A percentile compares a stretch with the other conserved stretches of the same genome.
phyloP scores from a whole-genome alignment of 1,140 invertebrate species.

The Bathynomus jamesi region DNA sequence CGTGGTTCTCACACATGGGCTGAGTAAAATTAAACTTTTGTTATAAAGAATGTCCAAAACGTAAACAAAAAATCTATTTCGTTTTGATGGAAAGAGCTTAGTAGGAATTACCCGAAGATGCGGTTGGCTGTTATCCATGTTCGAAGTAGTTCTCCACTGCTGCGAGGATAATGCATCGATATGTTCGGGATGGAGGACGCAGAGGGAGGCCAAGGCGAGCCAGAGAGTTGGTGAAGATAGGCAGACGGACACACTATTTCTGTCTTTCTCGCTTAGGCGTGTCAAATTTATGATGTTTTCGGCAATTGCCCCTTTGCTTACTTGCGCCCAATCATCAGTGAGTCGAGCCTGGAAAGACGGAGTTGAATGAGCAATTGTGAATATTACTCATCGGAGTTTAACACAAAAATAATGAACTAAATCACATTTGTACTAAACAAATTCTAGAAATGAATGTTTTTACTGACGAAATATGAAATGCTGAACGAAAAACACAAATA shows the following conservation, averaged over 20 bases:
- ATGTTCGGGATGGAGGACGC: constrained; percentile 83
- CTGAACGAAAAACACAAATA: too few relatives aligned
- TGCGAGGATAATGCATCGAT: constrained; percentile 71
- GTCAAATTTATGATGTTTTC: constrained; percentile 81
- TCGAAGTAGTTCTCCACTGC: constrained; percentile 55
- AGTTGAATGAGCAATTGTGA: neutral
- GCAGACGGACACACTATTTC: constrained; percentile 61
- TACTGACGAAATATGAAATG: too few relatives aligned
- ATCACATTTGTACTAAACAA: neutral
- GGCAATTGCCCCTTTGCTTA: constrained; percentile 84
- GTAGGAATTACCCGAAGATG: constrained; percentile 52
- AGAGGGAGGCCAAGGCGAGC: constrained; percentile 85
- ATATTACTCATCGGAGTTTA: neutral
- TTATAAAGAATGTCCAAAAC: too few relatives aligned
- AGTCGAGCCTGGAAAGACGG: constrained; percentile 64
- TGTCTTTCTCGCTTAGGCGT: constrained; percentile 62
- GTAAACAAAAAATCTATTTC: too few relatives aligned
- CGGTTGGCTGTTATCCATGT: constrained; percentile 42
- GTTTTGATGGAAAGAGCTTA: too few relatives aligned
- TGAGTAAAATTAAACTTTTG: constrained; percentile 41
- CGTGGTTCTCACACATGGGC: constrained; percentile 89
- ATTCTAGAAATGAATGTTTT: too few relatives aligned
- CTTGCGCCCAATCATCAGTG: constrained; percentile 72
- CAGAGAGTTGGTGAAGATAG: constrained; percentile 76
- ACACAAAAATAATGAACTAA: neutral